Conservation (phyloP, 1,140 invertebrate genomes). For the Euura saliciscinereae region DNA sequence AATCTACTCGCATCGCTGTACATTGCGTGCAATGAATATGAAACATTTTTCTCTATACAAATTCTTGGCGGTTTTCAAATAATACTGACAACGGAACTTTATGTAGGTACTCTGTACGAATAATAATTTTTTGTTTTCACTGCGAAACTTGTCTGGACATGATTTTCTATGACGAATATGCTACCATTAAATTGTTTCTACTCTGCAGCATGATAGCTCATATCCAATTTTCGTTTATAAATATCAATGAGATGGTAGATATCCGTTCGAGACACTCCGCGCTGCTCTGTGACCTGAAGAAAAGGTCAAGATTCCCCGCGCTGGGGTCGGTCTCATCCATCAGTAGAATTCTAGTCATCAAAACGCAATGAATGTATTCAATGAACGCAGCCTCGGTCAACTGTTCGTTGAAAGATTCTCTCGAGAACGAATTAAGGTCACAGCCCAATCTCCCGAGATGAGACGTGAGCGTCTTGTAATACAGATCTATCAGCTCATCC, state of each 20-base stretch:
- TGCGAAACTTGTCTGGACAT: no score
- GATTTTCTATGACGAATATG: no score
- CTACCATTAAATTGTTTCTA: no score
- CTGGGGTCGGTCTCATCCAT: slow-evolving; percentile 27
- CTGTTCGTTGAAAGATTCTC: slow-evolving; percentile 34
- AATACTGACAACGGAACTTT: no score
- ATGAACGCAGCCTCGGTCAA: slow-evolving; percentile 28
- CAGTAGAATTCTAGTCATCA: slow-evolving; percentile 48
- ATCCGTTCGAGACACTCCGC: not conserved
- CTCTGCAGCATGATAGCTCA: not conserved
- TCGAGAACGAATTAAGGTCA: slow-evolving; percentile 29
- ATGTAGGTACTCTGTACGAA: no score
- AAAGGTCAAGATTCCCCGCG: not conserved
- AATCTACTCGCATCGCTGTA: no score
- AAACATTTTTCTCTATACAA: no score
- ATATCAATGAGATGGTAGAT: not conserved
- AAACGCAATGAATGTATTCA: slow-evolving; percentile 43
- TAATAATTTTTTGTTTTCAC: no score
- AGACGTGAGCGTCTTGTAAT: slow-evolving; percentile 59
- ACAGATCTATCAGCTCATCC: slow-evolving; percentile 58
- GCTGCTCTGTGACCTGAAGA: not conserved
- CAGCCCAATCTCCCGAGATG: slow-evolving; percentile 40
- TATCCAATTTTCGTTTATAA: not conserved
- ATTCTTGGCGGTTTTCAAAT: no score
- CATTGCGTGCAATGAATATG: no score